Evolutionary conservation across 2,888 invertebrate genomes (phyloP).

Genomic region (Catocala sponsa): DNA sequence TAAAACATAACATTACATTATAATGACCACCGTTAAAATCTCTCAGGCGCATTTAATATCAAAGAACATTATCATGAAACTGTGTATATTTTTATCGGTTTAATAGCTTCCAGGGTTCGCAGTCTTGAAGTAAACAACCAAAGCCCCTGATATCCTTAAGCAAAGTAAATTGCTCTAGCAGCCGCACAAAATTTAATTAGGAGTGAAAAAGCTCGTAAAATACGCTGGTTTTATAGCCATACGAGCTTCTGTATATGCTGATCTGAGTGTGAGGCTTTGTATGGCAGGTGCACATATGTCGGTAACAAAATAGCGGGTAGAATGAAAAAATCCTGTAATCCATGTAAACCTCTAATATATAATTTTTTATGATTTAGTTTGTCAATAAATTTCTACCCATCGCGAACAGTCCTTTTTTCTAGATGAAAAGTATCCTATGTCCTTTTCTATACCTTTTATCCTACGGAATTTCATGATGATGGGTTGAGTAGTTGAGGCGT

Average conservation of each 20-base stretch:
- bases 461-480: too few relatives aligned
- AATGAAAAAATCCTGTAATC: not conserved
- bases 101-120: constrained; percentile 16
- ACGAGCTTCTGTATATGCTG: constrained; percentile 22
- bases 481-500: too few relatives aligned
- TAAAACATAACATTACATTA: too few relatives aligned
- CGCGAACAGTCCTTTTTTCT: too few relatives aligned
- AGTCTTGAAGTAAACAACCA: constrained; percentile 28
- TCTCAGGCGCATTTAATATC: too few relatives aligned
- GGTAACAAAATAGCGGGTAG: not conserved
- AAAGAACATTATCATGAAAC: not conserved
- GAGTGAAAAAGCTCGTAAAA: constrained; percentile 40
- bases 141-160: constrained; percentile 25
- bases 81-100: constrained; percentile 8
- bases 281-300: constrained; percentile 17
- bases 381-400: too few relatives aligned
- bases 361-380: too few relatives aligned
- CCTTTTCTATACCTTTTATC: too few relatives aligned
- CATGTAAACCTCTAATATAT: not conserved
- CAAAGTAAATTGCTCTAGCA: constrained; percentile 30
- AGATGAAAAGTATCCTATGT: too few relatives aligned
- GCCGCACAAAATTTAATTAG: constrained; percentile 48
- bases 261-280: constrained; percentile 18
- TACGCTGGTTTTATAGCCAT: constrained; percentile 33
- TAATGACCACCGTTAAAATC: too few relatives aligned